A percentile compares a stretch with the other conserved stretches of the same genome.
These are phyloP conservation scores for Halichoerus grypus DNA, from an alignment of 2,113 vertebrate species.

Conservation along the genomic window DNA sequence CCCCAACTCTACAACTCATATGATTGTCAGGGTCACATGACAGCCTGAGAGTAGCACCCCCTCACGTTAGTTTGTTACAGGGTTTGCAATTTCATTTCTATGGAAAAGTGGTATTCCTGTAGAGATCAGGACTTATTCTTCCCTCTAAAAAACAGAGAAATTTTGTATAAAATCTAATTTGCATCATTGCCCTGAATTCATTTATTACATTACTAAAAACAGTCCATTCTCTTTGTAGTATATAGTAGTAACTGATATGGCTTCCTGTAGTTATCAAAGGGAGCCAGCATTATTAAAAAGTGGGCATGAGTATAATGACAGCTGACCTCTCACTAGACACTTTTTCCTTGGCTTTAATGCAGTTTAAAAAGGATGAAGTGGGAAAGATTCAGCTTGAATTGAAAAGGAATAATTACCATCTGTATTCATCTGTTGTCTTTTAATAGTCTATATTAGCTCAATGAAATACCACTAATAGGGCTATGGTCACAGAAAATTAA, in stretches of 20 bases:
- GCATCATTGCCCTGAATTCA: neutral
- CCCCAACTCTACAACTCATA: rapidly evolving
- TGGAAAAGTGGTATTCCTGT: neutral
- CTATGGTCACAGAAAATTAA: slow-evolving; percentile 12
- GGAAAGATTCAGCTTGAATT: neutral
- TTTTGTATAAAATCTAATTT: neutral
- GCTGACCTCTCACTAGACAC: neutral
- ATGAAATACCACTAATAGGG: neutral
- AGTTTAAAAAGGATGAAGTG: neutral
- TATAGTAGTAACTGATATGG: neutral
- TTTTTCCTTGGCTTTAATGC: neutral
- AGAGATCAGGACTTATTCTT: neutral
- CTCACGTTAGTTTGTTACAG: neutral
- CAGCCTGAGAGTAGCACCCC: no score
- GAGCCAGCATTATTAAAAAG: neutral
- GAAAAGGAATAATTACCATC: neutral
- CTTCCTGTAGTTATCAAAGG: neutral
- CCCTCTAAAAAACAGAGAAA: neutral
- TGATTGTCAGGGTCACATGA: neutral
- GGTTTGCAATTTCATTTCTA: neutral
- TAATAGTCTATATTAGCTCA: slow-evolving; percentile 17
- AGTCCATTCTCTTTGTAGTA: neutral
- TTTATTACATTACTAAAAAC: neutral
- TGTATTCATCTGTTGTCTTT: neutral
- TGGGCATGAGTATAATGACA: neutral